Evolutionary conservation across 2,888 invertebrate genomes (phyloP), one percentile per base, ranked within the genome.

Genomic region (Leptogaster cylindrica): DNA sequence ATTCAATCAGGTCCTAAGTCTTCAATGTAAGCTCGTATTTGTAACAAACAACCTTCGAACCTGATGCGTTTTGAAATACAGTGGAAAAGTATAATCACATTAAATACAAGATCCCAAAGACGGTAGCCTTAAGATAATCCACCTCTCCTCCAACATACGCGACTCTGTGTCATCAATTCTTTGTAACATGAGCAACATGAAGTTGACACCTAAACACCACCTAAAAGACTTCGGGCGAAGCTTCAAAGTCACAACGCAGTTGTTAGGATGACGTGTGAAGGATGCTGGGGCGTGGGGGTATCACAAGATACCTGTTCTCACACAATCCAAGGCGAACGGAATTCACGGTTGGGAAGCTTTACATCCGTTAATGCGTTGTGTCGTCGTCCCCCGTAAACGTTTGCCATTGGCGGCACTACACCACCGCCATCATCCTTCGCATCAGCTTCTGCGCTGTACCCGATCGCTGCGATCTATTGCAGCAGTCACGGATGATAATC

Each of bases 191-290:
- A 6, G 52, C 16, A 25, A n/a, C 23, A n/a, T 7, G 46, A 46
- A 46, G 25, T 46, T 25, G 12, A 46, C 46, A 46, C 46, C 20
- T 52, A 33, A 28, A 4, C 33, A 20, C 20, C 31, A 33, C 33
- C 14, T 8, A 31, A 31, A 31, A 28, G 20, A 14, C 14, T 28
- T n/a, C 8, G 18, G 33, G 52, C 14, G n/a, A 12, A 33, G 2
- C 18, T 31, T 5, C 10, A 27, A 33, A 16, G 33, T 16, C 8
- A 33, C 14, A 33, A 46, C n/a, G 20, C 46, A 4, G 10, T 6
- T 31, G n/a, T 16, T 52, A 52, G 52, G 52, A 52, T 52, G 52
- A 52, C 52, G 31, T 52, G 52, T 52, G 52, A 52, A 52, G 52
- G 52, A 52, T 52, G 52, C 31, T 18, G 52, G 33, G 33, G 52